phyloP scores from a whole-genome alignment of 1,140 invertebrate species.

The Drosophila kanapiae region DNA sequence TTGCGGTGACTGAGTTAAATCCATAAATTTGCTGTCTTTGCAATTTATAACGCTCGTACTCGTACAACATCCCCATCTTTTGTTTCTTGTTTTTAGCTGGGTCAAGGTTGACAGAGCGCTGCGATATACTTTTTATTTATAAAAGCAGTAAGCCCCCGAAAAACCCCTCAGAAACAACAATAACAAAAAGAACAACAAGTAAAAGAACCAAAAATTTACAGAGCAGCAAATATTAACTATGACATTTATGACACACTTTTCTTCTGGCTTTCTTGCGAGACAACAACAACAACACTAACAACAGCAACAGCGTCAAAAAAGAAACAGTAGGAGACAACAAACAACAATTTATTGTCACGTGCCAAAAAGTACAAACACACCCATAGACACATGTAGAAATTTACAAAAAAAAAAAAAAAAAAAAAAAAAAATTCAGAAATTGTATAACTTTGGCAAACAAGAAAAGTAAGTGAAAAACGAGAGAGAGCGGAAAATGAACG shows the following conservation, averaged over 20 bases:
- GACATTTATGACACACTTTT: constrained; percentile 82
- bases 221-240: constrained; percentile 82
- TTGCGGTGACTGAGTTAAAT: constrained; percentile 34
- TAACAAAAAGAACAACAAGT: neutral
- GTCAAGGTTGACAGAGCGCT: constrained; percentile 78
- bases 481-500: constrained; percentile 36
- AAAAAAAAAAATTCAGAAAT: constrained; percentile 36
- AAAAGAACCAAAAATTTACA: constrained; percentile 50
- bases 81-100: constrained; percentile 49
- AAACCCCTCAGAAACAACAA: constrained; percentile 59
- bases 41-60: constrained; percentile 50
- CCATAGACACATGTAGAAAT: constrained; percentile 34
- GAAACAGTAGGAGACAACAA: constrained; percentile 49
- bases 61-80: constrained; percentile 20
- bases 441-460: constrained; percentile 77
- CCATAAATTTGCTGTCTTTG: constrained; percentile 60
- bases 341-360: constrained; percentile 82
- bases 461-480: constrained; percentile 70
- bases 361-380: constrained; percentile 73
- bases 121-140: constrained; percentile 71
- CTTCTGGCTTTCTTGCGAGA: constrained; percentile 41
- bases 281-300: constrained; percentile 38
- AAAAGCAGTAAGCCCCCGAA: constrained; percentile 54
- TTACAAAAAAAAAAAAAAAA: constrained; percentile 8
- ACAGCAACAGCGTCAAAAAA: constrained; percentile 3